Conservation (phyloP, 1,140 invertebrate genomes). For the Drosophila albomicans region DNA sequence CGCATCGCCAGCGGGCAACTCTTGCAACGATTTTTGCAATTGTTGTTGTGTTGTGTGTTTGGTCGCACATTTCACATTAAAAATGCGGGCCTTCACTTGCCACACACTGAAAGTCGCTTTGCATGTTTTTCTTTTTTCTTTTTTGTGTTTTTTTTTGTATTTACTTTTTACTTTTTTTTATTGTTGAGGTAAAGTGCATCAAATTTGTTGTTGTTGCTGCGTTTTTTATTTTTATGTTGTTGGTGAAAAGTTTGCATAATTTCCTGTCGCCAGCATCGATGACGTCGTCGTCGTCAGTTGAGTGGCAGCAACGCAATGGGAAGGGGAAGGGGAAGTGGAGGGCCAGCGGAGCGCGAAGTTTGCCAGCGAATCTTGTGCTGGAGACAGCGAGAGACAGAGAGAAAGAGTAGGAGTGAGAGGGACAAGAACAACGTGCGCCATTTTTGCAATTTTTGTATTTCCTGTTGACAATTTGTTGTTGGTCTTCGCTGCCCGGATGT, state of each 20-base stretch:
- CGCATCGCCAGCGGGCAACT: conserved; percentile 58
- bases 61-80: conserved; percentile 64
- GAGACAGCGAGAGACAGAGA: not conserved
- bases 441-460: conserved; percentile 69
- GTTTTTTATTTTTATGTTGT: conserved; percentile 50
- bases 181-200: conserved; percentile 60
- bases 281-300: conserved; percentile 43
- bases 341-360: conserved; percentile 14
- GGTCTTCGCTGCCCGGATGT: conserved; percentile 55
- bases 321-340: not conserved
- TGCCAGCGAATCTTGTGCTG: conserved; percentile 28
- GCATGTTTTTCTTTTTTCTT: conserved; percentile 19
- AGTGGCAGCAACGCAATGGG: conserved; percentile 21
- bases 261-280: conserved; percentile 80
- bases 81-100: conserved; percentile 77
- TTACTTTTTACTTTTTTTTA: conserved; percentile 7
- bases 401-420: not conserved
- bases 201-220: conserved; percentile 31
- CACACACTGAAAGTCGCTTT: conserved; percentile 49
- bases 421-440: conserved; percentile 39
- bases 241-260: conserved; percentile 84
- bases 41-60: conserved; percentile 30
- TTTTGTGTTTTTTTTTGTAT: not conserved
- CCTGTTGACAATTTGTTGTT: conserved; percentile 80
- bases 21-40: conserved; percentile 33